Conservation (phyloP, 2,113 vertebrate species). For the Balaeniceps rex region DNA sequence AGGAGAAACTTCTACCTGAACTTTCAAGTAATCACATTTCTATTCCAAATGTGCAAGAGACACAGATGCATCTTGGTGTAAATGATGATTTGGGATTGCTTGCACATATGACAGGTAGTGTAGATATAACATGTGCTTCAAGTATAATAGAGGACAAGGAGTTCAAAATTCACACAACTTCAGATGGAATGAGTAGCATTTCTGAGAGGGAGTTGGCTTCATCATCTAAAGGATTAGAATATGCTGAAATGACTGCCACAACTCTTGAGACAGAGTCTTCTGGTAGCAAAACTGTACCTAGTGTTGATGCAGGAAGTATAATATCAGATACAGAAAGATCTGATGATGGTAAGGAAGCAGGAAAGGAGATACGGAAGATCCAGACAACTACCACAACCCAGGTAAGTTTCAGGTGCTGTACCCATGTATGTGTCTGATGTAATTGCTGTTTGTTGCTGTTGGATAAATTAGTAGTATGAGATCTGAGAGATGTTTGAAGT, state of each 20-base stretch:
- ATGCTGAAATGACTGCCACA: slow-evolving; percentile 74
- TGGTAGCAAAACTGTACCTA: slow-evolving; percentile 70
- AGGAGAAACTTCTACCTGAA: slow-evolving; percentile 85
- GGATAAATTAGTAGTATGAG: background rate
- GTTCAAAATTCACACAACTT: slow-evolving; percentile 84
- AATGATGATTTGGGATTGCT: slow-evolving; percentile 86
- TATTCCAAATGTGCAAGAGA: slow-evolving; percentile 79
- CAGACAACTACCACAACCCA: slow-evolving; percentile 96
- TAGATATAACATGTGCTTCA: slow-evolving; percentile 83
- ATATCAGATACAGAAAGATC: slow-evolving; percentile 93
- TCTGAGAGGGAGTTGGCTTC: slow-evolving; percentile 73
- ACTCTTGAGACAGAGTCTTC: slow-evolving; percentile 72
- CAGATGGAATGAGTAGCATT: slow-evolving; percentile 76
- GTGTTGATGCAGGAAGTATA: slow-evolving; percentile 75
- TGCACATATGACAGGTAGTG: slow-evolving; percentile 80
- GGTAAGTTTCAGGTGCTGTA: slow-evolving; percentile 68
- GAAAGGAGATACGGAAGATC: slow-evolving; percentile 95
- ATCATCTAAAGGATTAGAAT: slow-evolving; percentile 73
- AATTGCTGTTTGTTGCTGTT: background rate
- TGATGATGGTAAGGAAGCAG: slow-evolving; percentile 91
- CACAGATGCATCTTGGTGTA: slow-evolving; percentile 79
- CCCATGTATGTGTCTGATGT: background rate
- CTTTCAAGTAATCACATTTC: slow-evolving; percentile 81
- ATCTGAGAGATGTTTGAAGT: background rate
- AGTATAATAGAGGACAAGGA: slow-evolving; percentile 85